Evolutionary conservation across 2,888 invertebrate genomes (phyloP).

Genomic region (Ophion obscuratus): DNA sequence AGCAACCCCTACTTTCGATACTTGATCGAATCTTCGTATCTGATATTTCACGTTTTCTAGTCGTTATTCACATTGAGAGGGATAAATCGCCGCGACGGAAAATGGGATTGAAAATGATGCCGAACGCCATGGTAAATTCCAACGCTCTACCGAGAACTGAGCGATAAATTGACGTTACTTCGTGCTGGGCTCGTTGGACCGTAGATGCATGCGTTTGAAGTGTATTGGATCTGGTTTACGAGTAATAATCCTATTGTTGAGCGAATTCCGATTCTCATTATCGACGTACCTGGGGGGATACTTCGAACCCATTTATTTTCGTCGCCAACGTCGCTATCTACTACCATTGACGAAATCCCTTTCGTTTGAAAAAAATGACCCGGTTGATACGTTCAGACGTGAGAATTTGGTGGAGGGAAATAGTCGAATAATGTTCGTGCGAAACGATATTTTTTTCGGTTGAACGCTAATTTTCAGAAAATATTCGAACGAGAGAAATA

Average conservation of each 20-base stretch:
- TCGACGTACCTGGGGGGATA: slow-evolving; percentile 26
- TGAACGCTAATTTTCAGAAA: too few relatives aligned
- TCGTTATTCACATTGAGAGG: neutral
- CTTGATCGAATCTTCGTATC: neutral
- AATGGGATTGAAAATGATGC: slow-evolving; percentile 29
- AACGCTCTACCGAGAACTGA: slow-evolving; percentile 42
- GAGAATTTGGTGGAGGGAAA: too few relatives aligned
- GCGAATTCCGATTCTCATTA: slow-evolving; percentile 65
- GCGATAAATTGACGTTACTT: slow-evolving; percentile 37
- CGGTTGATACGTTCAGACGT: too few relatives aligned
- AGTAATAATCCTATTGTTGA: slow-evolving; percentile 61
- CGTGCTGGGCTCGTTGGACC: neutral
- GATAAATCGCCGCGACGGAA: slow-evolving; percentile 4
- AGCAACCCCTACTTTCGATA: too few relatives aligned
- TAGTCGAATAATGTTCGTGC: too few relatives aligned
- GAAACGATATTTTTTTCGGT: too few relatives aligned
- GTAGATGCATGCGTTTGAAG: slow-evolving; percentile 29
- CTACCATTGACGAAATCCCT: too few relatives aligned
- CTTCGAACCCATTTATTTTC: neutral
- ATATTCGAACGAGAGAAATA: too few relatives aligned
- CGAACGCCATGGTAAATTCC: slow-evolving; percentile 38
- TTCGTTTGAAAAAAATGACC: too few relatives aligned
- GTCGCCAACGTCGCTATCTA: too few relatives aligned
- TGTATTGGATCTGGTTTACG: slow-evolving; percentile 4
- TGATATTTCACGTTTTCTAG: neutral